phyloP scores from a whole-genome alignment of 92 coral and sea anemone genomes.

The Bergia puertoricense region DNA sequence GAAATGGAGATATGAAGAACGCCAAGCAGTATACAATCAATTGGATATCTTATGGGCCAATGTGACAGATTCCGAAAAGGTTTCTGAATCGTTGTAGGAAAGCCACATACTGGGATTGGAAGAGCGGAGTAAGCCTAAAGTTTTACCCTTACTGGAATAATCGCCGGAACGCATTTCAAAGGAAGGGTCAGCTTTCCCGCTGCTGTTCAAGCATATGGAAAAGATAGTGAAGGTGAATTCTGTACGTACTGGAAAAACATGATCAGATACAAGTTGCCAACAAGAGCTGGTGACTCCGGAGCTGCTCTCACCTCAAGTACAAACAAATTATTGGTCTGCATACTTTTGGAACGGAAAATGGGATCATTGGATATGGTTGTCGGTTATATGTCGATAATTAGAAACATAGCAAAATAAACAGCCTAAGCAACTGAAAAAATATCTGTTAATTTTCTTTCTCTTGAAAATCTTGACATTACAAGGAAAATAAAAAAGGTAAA shows the following conservation, averaged over 20 bases:
- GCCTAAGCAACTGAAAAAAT: no score
- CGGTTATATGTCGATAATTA: no score
- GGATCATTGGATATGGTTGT: neutral
- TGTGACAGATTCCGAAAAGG: neutral
- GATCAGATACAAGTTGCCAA: neutral
- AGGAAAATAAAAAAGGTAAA: no score
- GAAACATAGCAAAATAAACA: no score
- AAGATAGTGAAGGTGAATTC: neutral
- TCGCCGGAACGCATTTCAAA: neutral
- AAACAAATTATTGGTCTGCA: neutral
- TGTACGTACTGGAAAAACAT: neutral
- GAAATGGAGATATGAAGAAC: neutral
- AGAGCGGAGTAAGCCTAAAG: neutral
- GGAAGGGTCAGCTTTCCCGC: neutral
- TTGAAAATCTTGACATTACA: no score
- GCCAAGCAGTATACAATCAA: neutral
- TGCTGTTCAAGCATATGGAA: neutral
- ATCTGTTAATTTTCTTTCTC: no score
- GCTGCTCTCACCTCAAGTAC: neutral
- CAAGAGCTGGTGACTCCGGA: neutral
- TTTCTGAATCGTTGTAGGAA: neutral
- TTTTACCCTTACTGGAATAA: neutral
- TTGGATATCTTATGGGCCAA: constrained; percentile 9
- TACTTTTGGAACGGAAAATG: neutral
- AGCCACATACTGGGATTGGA: neutral